Evolutionary conservation across 1,140 invertebrate genomes (phyloP), one percentile per base, ranked within the genome.

Genomic region (Paramacrobiotus metropolitanus): DNA sequence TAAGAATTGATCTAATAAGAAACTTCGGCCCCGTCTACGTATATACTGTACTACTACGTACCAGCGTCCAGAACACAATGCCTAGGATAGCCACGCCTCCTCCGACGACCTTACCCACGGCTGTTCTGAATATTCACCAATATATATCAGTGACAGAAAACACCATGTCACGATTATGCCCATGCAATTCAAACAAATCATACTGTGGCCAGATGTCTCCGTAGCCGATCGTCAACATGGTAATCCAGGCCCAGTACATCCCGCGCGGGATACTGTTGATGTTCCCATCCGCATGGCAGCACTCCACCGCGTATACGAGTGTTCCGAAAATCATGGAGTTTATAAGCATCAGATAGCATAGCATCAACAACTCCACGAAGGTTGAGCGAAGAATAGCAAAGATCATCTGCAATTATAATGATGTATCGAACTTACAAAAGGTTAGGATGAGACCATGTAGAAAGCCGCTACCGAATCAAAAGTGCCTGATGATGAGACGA

Each of bases 201-300:
- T 40, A 40, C 34, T 15, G n/a, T 15, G n/a, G 34, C 9, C 9
- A 40, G 34, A 40, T n/a, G n/a, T n/a, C n/a, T n/a, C n/a, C n/a
- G 9, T 40, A 15, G n/a, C 92, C 91, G 28, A 96, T 91, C 0
- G 92, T 97, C 64, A 89, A 93, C 92, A 97, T 96, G 44, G 92
- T 97, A 65, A 96, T 91, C 70, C 96, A 77, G 21, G 91, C 92
- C 91, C 91, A 97, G 91, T 91, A 97, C 64, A 96, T 78, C 15
- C 89, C 91, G 64, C 92, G 77, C 15, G 92, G 92, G 78, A 97
- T 97, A 74, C 88, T 92, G 21, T 55, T 55, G 48, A 15, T 20
- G 48, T 24, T 28, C 9, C 48, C 48, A 24, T 20, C 24, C 28
- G 15, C 48, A 9, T 15, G 48, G 24, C 28, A 15, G 34, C 9